Evolutionary conservation across 2,888 invertebrate genomes (phyloP).

Genomic region (Drosophila silvestris): DNA sequence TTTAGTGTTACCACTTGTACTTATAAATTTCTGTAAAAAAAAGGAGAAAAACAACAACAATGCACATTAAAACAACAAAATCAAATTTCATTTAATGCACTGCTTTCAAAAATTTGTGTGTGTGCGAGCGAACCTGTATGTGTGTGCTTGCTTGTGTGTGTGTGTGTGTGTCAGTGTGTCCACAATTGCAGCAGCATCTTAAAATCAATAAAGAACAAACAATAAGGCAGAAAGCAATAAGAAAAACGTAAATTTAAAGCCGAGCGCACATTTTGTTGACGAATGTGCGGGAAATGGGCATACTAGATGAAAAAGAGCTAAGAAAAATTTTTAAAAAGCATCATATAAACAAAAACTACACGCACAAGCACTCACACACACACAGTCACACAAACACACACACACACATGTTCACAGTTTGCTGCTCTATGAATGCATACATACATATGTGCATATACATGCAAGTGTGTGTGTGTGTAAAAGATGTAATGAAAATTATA

Average conservation of each 20-base stretch:
- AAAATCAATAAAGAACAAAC: slow-evolving; percentile 59
- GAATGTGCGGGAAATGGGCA: slow-evolving; percentile 54
- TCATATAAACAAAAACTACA: slow-evolving; percentile 62
- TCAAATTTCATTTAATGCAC: slow-evolving; percentile 31
- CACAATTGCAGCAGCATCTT: slow-evolving; percentile 57
- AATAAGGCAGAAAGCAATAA: slow-evolving; percentile 44
- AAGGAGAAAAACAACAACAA: slow-evolving; percentile 1
- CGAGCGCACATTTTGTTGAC: slow-evolving; percentile 62
- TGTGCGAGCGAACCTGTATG: slow-evolving; percentile 22
- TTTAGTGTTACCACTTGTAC: slow-evolving; percentile 42
- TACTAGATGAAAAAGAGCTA: slow-evolving; percentile 33
- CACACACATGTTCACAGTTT: slow-evolving; percentile 16
- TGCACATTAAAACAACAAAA: slow-evolving; percentile 15
- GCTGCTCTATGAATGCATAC: slow-evolving; percentile 20
- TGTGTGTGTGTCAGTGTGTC: slow-evolving; percentile 49
- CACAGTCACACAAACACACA: slow-evolving; percentile 17
- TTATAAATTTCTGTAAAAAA: slow-evolving; percentile 19
- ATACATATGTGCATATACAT: slow-evolving; percentile 17
- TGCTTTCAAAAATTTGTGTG: slow-evolving; percentile 26
- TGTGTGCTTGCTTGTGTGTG: slow-evolving; percentile 16
- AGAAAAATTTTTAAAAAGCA: slow-evolving; percentile 10
- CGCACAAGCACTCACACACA: slow-evolving; percentile 41
- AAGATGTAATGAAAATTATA: slow-evolving; percentile 68
- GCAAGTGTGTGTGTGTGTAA: slow-evolving; percentile 12
- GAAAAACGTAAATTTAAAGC: slow-evolving; percentile 34